A percentile compares a stretch with the other conserved stretches of the same genome.
These are phyloP conservation scores for Polymixis lichenea DNA, from an alignment of 2,888 invertebrate species.

Conservation along the genomic window DNA sequence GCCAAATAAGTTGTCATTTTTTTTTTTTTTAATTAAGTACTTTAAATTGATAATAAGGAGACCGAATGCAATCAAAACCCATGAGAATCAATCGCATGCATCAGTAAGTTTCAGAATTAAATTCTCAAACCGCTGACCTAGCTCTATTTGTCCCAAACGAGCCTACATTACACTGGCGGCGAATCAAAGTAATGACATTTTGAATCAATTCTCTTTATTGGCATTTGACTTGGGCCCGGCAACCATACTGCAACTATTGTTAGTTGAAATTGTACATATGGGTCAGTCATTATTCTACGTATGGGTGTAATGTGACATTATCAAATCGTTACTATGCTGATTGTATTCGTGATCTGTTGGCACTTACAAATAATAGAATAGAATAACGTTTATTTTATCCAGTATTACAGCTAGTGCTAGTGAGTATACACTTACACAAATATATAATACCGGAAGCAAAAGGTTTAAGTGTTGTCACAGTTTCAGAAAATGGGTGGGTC, in stretches of 20 bases:
- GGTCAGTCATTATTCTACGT: background rate
- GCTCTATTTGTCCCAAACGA: slow-evolving; percentile 55
- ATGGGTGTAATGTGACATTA: slow-evolving; percentile 10
- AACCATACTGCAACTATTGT: slow-evolving; percentile 33
- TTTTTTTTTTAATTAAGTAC: too few relatives aligned
- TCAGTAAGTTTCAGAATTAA: slow-evolving; percentile 18
- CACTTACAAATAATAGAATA: too few relatives aligned
- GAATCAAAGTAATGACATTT: slow-evolving; percentile 55
- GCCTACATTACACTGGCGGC: slow-evolving; percentile 46
- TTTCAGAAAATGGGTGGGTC: too few relatives aligned
- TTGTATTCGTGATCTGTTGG: too few relatives aligned
- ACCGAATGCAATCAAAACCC: background rate
- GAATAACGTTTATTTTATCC: too few relatives aligned
- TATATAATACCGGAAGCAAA: too few relatives aligned
- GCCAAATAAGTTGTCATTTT: too few relatives aligned
- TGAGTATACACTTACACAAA: too few relatives aligned
- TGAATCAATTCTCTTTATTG: slow-evolving; percentile 56
- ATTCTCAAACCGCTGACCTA: slow-evolving; percentile 57
- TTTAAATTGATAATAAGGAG: background rate
- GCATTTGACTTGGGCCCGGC: slow-evolving; percentile 18
- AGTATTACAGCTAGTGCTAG: too few relatives aligned
- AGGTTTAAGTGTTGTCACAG: too few relatives aligned
- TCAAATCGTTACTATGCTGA: background rate
- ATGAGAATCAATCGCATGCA: slow-evolving; percentile 12
- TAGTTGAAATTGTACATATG: slow-evolving; percentile 8